A percentile compares a stretch with the other conserved stretches of the same genome.
These are phyloP conservation scores for Pomacea canaliculata DNA, from an alignment of 2,888 invertebrate genomes.

Conservation along the genomic window DNA sequence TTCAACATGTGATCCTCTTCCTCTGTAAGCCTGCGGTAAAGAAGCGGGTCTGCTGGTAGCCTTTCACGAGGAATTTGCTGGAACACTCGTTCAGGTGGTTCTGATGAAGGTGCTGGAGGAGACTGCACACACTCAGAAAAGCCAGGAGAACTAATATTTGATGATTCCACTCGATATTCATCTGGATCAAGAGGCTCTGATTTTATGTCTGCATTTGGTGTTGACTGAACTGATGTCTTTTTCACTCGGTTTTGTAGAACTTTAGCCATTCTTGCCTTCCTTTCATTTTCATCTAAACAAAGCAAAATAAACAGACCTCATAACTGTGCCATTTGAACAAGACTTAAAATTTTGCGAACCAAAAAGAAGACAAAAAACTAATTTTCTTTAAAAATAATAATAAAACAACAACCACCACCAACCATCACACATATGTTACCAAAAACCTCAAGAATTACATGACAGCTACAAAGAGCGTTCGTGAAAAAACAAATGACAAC, in stretches of 20 bases:
- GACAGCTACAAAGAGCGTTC: no score
- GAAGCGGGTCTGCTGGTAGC: conserved; percentile 42
- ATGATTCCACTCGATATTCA: conserved; percentile 30
- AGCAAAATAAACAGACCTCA: background rate
- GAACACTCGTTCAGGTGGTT: conserved; percentile 23
- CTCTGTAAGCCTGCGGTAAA: conserved; percentile 45
- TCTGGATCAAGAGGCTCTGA: conserved; percentile 45
- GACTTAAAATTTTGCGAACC: no score
- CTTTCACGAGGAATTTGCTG: conserved; percentile 30
- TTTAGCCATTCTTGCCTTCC: conserved; percentile 81
- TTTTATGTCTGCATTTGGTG: conserved; percentile 31
- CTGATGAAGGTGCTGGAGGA: conserved; percentile 21
- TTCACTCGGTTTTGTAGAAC: conserved; percentile 84
- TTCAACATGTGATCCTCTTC: conserved; percentile 46
- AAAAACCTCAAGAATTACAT: no score
- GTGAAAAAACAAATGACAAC: no score
- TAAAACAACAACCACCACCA: no score
- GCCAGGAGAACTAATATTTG: conserved; percentile 12
- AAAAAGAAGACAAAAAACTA: no score
- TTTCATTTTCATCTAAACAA: conserved; percentile 80
- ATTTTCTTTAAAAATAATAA: no score
- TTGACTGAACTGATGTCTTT: conserved; percentile 11
- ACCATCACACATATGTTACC: no score
- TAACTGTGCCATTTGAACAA: no score
- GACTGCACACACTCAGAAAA: conserved; percentile 12